Conservation (phyloP, 2,113 vertebrate genomes). For the Thomomys bottae region DNA sequence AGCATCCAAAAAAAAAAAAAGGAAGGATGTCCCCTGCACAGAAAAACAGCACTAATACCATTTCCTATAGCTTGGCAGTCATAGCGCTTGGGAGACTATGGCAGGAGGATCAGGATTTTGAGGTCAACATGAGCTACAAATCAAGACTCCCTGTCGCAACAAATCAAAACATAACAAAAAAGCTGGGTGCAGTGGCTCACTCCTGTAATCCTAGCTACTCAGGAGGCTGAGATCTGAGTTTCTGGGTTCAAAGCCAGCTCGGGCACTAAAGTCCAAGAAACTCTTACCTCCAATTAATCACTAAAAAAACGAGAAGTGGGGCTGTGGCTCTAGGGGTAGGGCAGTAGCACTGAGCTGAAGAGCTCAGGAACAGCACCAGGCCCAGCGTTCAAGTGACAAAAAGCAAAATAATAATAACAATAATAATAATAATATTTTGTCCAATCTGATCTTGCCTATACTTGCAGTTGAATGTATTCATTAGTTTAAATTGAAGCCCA, state of each 20-base stretch:
- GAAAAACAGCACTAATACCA: not conserved
- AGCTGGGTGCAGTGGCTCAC: too few species aligned
- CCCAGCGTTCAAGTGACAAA: too few species aligned
- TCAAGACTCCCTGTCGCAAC: not conserved
- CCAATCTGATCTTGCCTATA: not conserved
- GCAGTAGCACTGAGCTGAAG: too few species aligned
- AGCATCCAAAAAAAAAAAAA: not conserved
- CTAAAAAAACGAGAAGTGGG: too few species aligned
- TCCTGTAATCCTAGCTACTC: too few species aligned
- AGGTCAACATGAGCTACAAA: not conserved
- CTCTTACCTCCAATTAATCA: too few species aligned
- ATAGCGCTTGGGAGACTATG: not conserved
- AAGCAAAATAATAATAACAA: not conserved
- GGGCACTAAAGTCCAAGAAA: too few species aligned
- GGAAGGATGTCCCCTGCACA: not conserved
- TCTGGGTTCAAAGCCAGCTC: too few species aligned
- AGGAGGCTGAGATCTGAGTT: too few species aligned
- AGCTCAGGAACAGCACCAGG: too few species aligned
- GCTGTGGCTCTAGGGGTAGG: too few species aligned
- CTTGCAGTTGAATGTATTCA: not conserved
- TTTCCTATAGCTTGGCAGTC: not conserved
- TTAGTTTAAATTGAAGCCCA: not conserved
- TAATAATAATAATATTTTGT: not conserved
- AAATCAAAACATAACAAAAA: too few species aligned
- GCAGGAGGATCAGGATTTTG: not conserved